A percentile compares a stretch with the other conserved stretches of the same genome.
These are phyloP conservation scores for Masticophis lateralis DNA, from an alignment of 2,797 vertebrate species.

Conservation along the genomic window DNA sequence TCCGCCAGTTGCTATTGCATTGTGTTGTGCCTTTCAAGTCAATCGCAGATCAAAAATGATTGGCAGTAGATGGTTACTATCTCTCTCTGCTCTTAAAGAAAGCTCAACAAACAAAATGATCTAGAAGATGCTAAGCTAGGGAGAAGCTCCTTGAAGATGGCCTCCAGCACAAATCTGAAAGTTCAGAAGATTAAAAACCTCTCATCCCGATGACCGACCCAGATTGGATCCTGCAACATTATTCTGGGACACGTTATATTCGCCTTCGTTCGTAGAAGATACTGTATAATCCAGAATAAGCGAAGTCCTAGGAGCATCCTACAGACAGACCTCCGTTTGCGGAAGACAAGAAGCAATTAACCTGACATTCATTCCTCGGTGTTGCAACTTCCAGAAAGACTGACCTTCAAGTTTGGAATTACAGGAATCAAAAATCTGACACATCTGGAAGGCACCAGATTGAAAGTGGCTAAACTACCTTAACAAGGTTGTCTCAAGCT, in stretches of 20 bases:
- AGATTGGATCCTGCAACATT: no score
- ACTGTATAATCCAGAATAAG: background rate
- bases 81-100: slow-evolving; percentile 23
- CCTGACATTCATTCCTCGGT: background rate
- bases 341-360: background rate
- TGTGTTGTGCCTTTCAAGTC: slow-evolving; percentile 5
- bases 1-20: background rate
- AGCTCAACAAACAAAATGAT: slow-evolving; percentile 21
- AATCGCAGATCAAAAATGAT: slow-evolving; percentile 42
- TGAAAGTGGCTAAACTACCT: background rate
- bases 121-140: fast-evolving
- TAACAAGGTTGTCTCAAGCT: background rate
- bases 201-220: no score
- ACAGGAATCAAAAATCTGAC: background rate
- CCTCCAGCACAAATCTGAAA: no score
- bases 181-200: no score
- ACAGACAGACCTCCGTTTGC: fast-evolving
- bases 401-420: background rate
- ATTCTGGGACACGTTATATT: no score
- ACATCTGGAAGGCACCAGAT: background rate
- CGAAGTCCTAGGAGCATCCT: background rate
- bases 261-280: background rate
- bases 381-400: background rate
- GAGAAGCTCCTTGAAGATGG: no score
- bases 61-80: slow-evolving; percentile 55